A percentile compares a stretch with the other conserved stretches of the same genome.
phyloP scores from a whole-genome alignment of 2,888 invertebrate species.

The Graphium colonna region DNA sequence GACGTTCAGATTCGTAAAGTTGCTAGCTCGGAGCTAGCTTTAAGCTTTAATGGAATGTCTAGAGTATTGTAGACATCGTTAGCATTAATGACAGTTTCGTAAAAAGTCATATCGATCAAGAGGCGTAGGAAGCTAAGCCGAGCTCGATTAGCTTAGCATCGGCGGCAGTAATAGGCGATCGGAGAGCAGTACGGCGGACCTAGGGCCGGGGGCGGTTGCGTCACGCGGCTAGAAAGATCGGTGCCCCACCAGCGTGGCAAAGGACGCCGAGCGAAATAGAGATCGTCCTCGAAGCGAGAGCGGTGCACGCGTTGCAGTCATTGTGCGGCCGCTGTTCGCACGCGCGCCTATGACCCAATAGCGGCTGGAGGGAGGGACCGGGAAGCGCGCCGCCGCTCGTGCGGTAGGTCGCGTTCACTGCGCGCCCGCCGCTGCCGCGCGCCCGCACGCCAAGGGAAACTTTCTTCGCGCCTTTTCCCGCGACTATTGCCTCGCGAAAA shows the following conservation, averaged over 20 bases:
- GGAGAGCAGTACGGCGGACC: slow-evolving; percentile 54
- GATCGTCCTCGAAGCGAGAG: slow-evolving; percentile 80
- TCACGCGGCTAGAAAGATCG: slow-evolving; percentile 76
- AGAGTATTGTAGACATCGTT: too few relatives aligned
- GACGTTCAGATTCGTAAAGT: too few relatives aligned
- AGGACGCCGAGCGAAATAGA: slow-evolving; percentile 78
- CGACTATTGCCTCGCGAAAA: background rate
- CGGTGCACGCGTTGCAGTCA: slow-evolving; percentile 78
- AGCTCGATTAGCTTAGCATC: background rate
- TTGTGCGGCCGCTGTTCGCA: slow-evolving; percentile 76
- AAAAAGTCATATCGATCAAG: too few relatives aligned
- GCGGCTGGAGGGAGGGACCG: slow-evolving; percentile 78
- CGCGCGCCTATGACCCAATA: slow-evolving; percentile 79
- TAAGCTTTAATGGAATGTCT: too few relatives aligned
- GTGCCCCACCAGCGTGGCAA: slow-evolving; percentile 76
- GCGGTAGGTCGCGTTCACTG: slow-evolving; percentile 79
- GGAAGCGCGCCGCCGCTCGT: slow-evolving; percentile 63
- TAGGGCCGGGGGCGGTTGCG: slow-evolving; percentile 65
- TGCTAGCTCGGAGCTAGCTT: background rate
- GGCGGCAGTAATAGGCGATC: slow-evolving; percentile 40
- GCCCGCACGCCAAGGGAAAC: slow-evolving; percentile 63
- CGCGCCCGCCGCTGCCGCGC: slow-evolving; percentile 55
- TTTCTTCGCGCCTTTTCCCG: slow-evolving; percentile 69
- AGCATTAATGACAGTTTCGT: too few relatives aligned
- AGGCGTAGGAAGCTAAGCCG: too few relatives aligned